Evolutionary conservation across 2,888 invertebrate genomes (phyloP).

Genomic region (Spilarctia lutea): DNA sequence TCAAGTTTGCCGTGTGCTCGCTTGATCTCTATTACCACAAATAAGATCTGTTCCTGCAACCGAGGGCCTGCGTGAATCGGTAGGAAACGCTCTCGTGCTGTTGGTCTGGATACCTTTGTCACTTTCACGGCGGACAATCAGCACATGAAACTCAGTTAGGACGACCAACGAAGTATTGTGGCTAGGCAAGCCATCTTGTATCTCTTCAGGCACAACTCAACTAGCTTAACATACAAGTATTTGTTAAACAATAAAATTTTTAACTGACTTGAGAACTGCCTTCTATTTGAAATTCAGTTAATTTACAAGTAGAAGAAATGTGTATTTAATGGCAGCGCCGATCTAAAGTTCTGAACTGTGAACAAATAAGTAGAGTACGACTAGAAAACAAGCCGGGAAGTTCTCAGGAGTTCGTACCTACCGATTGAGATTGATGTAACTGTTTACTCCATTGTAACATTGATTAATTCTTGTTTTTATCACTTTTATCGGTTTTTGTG

Average conservation of each 20-base stretch:
- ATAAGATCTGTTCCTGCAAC: too few species aligned
- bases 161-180: neutral
- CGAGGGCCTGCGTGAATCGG: too few species aligned
- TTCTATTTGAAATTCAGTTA: neutral
- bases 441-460: conserved; percentile 30
- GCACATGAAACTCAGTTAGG: neutral
- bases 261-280: neutral
- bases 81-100: too few species aligned
- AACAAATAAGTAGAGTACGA: conserved; percentile 24
- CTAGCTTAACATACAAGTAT: neutral
- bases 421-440: conserved; percentile 32
- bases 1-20: too few species aligned
- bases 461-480: conserved; percentile 9
- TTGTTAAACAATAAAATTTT: neutral
- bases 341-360: conserved; percentile 8
- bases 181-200: neutral
- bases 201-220: neutral
- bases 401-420: conserved; percentile 25
- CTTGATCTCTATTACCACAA: too few species aligned
- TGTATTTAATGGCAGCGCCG: neutral
- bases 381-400: conserved; percentile 32
- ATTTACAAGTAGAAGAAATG: neutral
- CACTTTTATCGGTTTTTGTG: neutral
- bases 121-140: too few species aligned
- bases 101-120: too few species aligned